Base-by-base conservation (phyloP, 2,888 invertebrate species). In the Anticlea derivata region DNA sequence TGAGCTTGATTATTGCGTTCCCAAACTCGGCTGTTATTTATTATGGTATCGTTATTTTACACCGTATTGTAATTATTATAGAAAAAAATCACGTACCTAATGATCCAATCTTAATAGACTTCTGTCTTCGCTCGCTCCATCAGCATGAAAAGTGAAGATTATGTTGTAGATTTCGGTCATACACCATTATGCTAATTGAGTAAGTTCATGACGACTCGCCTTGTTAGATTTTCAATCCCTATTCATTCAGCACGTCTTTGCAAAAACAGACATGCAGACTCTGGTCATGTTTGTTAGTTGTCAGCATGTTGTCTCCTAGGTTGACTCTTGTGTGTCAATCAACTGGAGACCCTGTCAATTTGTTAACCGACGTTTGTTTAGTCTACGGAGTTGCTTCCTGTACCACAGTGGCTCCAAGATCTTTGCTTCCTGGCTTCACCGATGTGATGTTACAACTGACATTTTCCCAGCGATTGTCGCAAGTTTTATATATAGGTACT, bases 241-340 rank as follows among this genome's bases (percentile, higher is more conserved):
- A 59, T 67, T 64, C 58, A 62, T 40, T 61, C 60, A 50, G 46
- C 46, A 55, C 55, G 55, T 39, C 63, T 60, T 69, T 65, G 61
- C 48, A 60, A 63, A 64, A 52, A 26, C 38, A 35, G 22, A 39
- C 41, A 44, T 37, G 40, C 41, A 33, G 41, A 37, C 8, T 7
- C 35, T 13, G 38, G 46, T 23, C 39, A 41, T 44, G 50, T 38
- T 50, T 41, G 51, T 45, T 38, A 39, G 35, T 37, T 30, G 48
- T 48, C 47, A 50, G 37, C 50, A 50, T 56, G 45, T 52, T 45
- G 43, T 35, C 35, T 43, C 4, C 2, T 17, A 2, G 17, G 2
- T 2, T 17, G 2, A 17, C 17, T 17, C 35, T 7, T 34, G 43
- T 33, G 37, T 57, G 50, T 48, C 56, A 50, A 52, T 61, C 56